phyloP scores from a whole-genome alignment of 30 jellyfish, hydroid and myxozoan genomes.

The Chrysaora quinquecirrha region DNA sequence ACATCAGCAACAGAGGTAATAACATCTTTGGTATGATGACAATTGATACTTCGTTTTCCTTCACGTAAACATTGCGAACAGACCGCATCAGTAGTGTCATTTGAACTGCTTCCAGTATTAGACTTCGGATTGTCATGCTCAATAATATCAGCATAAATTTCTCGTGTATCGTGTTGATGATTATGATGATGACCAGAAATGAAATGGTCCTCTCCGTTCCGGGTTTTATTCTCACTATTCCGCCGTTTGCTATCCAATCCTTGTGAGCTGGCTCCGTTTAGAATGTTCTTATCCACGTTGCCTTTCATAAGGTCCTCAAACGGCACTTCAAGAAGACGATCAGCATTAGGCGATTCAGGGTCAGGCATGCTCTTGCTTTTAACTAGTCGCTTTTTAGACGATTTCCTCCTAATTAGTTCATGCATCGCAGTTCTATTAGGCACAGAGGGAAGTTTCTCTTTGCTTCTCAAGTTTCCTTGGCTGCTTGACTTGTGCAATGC shows the following conservation, averaged over 20 bases:
- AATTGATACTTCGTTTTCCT: slow-evolving; percentile 29
- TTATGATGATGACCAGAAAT: neutral
- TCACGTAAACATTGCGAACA: slow-evolving; percentile 47
- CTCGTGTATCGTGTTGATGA: neutral
- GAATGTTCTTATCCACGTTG: neutral
- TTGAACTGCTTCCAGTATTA: neutral
- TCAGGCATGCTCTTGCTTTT: slow-evolving; percentile 52
- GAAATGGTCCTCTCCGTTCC: neutral
- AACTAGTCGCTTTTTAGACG: slow-evolving; percentile 36
- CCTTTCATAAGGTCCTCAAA: slow-evolving; percentile 69
- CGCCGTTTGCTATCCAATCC: too few relatives aligned
- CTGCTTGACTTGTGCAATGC: slow-evolving; percentile 31
- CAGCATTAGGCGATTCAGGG: slow-evolving; percentile 53
- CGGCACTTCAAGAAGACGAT: slow-evolving; percentile 57
- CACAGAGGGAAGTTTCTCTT: slow-evolving; percentile 29
- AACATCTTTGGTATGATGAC: slow-evolving; percentile 17
- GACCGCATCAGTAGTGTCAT: neutral
- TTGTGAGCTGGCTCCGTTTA: neutral
- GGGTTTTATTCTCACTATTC: neutral
- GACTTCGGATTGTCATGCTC: neutral
- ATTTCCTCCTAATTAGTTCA: slow-evolving; percentile 32
- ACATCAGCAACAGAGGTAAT: slow-evolving; percentile 31
- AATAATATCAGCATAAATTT: neutral
- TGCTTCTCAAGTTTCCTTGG: slow-evolving; percentile 10
- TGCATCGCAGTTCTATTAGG: slow-evolving; percentile 57